phyloP scores from a whole-genome alignment of 53 echinoderm and acorn worm genomes.

The Mesocentrotus franciscanus region DNA sequence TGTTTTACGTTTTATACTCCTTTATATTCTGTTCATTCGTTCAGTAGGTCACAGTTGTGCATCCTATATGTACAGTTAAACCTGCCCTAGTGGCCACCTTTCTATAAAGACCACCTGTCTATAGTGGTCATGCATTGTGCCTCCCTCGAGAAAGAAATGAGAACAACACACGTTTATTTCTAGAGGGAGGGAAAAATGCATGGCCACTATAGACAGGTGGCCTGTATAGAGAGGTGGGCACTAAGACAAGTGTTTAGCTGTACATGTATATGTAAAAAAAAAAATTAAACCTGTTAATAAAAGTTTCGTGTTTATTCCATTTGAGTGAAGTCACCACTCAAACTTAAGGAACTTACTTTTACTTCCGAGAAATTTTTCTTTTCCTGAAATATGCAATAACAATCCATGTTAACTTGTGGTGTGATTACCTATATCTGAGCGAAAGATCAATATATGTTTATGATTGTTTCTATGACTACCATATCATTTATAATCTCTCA shows the following conservation, averaged over 20 bases:
- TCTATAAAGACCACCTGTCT: no score
- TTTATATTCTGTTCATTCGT: neutral
- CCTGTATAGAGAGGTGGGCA: no score
- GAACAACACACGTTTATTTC: no score
- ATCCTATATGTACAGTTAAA: no score
- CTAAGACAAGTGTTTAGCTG: no score
- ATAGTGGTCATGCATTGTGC: no score
- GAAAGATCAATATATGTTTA: neutral
- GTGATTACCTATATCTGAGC: neutral
- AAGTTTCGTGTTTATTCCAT: neutral
- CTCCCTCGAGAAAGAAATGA: no score
- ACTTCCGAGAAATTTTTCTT: neutral
- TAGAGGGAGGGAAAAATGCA: no score
- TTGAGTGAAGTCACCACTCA: neutral
- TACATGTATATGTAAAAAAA: no score
- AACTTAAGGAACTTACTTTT: neutral
- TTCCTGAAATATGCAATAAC: constrained; percentile 14
- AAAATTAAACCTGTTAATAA: neutral
- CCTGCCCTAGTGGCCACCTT: no score
- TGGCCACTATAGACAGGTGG: no score
- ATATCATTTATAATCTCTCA: neutral
- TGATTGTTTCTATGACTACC: neutral
- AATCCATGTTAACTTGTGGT: neutral
- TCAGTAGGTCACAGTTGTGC: neutral
- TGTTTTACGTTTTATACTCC: neutral